Base-by-base conservation (phyloP, 2,888 invertebrate species). In the Noctua janthina region DNA sequence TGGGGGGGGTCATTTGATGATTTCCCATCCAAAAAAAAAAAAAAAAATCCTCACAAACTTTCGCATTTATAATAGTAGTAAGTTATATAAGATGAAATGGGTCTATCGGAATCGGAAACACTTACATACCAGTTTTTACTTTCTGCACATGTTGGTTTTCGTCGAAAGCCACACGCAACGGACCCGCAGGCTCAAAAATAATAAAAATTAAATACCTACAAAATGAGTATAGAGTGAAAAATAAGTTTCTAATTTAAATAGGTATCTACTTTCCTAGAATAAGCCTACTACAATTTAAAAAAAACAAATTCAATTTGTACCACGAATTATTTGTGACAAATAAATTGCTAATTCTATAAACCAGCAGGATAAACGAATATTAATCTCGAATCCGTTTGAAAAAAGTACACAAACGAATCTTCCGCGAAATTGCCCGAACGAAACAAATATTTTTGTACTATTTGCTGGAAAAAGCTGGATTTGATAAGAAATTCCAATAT, bases 401-500 rank as follows among this genome's bases (percentile, higher is more conserved):
- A 83, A 83, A 89, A 84, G 82, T 87, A 87, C 80, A 85, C 82
- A 80, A 84, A 86, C 84, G 86, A 88, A 87, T 86, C 87, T 85
- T 85, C 84, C 70, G 79, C 80, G 70, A 87, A 89, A 91, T 88
- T 90, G 86, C 87, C 76, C 75, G 72, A 90, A 86, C 78, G 80
- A 88, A 90, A 91, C 87, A 90, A 90, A 89, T 89, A 90, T 92
- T 90, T 90, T 83, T 86, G 78, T 90, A 90, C 90, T 91, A 91
- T 90, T 93, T 89, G 81, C 87, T 82, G 76, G 87, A 90, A 89
- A 91, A 92, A 90, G 88, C 89, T 89, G 91, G 93, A 94, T 95
- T 95, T 94, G 93, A 95, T 95, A 94, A 94, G 93, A 94, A 95
- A 95, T 93, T 94, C 93, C 94, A 96, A 96, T 95, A 95, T 94